Evolutionary conservation across 2,113 vertebrate species (phyloP).

Genomic region (Irena cyanogastra): DNA sequence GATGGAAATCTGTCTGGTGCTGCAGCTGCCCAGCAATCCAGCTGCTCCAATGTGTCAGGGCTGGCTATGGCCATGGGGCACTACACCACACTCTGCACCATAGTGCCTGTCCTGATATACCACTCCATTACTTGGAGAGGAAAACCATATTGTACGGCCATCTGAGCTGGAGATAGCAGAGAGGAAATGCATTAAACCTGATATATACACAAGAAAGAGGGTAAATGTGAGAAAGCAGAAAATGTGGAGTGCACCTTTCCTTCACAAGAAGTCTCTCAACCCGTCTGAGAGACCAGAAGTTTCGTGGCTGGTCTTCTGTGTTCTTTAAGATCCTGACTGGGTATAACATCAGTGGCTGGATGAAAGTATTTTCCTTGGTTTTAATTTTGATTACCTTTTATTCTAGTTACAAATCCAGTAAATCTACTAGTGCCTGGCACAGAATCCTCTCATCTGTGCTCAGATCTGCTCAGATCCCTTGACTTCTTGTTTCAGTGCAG

Average conservation of each 20-base stretch:
- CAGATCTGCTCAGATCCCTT: background rate
- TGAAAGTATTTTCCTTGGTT: background rate
- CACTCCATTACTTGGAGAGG: background rate
- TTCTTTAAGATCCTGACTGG: background rate
- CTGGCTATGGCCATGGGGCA: background rate
- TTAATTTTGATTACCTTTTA: background rate
- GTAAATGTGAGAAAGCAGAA: background rate
- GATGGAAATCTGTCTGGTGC: background rate
- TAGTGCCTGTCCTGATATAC: background rate
- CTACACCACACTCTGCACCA: rapidly evolving
- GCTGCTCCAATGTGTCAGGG: rapidly evolving
- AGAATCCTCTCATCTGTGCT: background rate
- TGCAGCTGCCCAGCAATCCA: rapidly evolving
- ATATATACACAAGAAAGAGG: background rate
- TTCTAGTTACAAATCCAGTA: background rate
- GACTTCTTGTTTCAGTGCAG: background rate
- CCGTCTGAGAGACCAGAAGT: background rate
- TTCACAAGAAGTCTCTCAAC: background rate
- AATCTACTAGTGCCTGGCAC: background rate
- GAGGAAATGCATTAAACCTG: background rate
- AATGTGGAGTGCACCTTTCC: background rate
- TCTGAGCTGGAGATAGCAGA: background rate
- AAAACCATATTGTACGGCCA: background rate
- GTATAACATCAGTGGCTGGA: background rate
- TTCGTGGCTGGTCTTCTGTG: background rate